These are phyloP conservation scores for Drosophila repletoides DNA, from an alignment of 1,140 invertebrate genomes.

Conservation along the genomic window DNA sequence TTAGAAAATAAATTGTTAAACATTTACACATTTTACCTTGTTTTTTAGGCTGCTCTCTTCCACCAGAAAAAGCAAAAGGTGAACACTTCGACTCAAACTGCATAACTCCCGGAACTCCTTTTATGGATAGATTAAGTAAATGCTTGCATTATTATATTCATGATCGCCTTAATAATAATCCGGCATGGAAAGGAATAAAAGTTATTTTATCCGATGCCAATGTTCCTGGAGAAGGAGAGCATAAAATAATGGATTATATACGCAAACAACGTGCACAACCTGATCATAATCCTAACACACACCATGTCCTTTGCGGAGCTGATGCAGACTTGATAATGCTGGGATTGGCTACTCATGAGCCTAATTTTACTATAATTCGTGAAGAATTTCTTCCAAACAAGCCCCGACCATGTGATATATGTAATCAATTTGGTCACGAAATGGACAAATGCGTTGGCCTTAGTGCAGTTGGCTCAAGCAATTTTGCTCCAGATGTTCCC, in stretches of 20 bases:
- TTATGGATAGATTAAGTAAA: conserved; percentile 97
- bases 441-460: conserved; percentile 96
- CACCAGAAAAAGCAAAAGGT: conserved; percentile 94
- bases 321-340: conserved; percentile 99
- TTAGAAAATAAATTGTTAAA: not conserved
- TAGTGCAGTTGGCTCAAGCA: conserved; percentile 70
- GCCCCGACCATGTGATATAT: conserved; percentile 97
- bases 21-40: not conserved
- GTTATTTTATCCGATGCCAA: conserved; percentile 99
- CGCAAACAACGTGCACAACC: conserved; percentile 97
- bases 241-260: conserved; percentile 99
- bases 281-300: conserved; percentile 98
- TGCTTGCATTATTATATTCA: conserved; percentile 99
- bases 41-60: conserved; percentile 85
- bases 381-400: conserved; percentile 99
- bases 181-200: conserved; percentile 97
- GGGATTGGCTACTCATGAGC: conserved; percentile 99
- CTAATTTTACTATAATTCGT: conserved; percentile 98
- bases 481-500: conserved; percentile 78
- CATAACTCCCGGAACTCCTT: conserved; percentile 99
- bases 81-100: conserved; percentile 99
- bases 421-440: conserved; percentile 97
- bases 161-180: conserved; percentile 95
- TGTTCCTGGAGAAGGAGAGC: conserved; percentile 99
- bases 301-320: conserved; percentile 98